Base-by-base conservation (phyloP, 2,113 vertebrate genomes). In the Cyanocitta stelleri region DNA sequence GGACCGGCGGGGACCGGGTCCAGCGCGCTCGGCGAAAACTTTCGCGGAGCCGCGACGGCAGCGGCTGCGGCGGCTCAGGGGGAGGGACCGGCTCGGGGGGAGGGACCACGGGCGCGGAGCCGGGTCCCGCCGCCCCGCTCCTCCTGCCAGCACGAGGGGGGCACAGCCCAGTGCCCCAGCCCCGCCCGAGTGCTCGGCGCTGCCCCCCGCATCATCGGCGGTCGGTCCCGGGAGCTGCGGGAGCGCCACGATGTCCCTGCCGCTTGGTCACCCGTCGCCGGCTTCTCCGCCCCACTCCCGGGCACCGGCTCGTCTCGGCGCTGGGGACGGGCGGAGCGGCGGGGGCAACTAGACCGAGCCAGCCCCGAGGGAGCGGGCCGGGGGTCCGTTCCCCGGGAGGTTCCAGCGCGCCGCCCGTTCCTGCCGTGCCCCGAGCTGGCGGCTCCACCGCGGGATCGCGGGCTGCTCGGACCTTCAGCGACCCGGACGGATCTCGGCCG, bases 21-120 rank as follows among this genome's bases (percentile, higher is more conserved):
- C 85, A 54, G 33, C 41, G 64, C 29, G 15, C 67, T 56, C 85
- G 54, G 67, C 7, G 88, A 85, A 86, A 97, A 98, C 94, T 97
- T 97, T 69, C 80, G 75, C 37, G 22, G 80, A 91, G 94, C 85
- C 29, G 92, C 92, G 39, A 86, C 78, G 52, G 80, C 56, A 86
- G 89, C 93, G 54, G 84, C 92, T 29, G 87, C 68, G n/a, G 81
- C 63, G 11, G 35, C 23, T 32, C 21, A n/a, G 37, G 77, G 78
- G 76, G 64, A 73, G 59, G 91, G 95, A 88, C 27, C 43, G 85
- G 62, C 16, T 27, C 51, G 58, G 67, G 62, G 51, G 59, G 89
- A 79, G 90, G 95, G 63, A 75, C 73, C 55, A 49, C 10, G 66
- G 37, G 51, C 17, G 26, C 37, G 11, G 74, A 71, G 62, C 51